phyloP scores from a whole-genome alignment of 1,140 invertebrate genomes.

The Periplaneta americana region DNA sequence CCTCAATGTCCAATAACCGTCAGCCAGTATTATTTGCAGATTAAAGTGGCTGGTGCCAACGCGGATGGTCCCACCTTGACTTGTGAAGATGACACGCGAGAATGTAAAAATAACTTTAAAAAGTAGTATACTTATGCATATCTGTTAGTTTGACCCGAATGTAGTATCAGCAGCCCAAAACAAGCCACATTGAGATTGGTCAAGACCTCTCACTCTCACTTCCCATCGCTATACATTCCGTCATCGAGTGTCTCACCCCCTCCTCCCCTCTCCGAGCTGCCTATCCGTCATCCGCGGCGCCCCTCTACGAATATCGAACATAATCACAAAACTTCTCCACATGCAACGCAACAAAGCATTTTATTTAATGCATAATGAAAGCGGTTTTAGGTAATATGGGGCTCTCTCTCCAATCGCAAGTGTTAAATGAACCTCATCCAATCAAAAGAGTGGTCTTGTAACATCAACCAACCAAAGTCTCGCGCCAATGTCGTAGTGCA shows the following conservation, averaged over 20 bases:
- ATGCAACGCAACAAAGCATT: neutral
- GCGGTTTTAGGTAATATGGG: neutral
- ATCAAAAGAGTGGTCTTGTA: neutral
- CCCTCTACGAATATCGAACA: neutral
- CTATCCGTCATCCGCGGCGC: too few relatives aligned
- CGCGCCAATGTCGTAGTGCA: neutral
- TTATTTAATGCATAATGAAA: neutral
- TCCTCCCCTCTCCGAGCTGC: too few relatives aligned
- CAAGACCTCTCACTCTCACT: neutral
- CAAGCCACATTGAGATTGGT: neutral
- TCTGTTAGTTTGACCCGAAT: neutral
- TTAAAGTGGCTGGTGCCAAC: too few relatives aligned
- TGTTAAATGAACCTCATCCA: neutral
- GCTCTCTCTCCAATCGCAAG: neutral
- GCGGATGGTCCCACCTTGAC: too few relatives aligned
- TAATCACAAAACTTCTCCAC: neutral
- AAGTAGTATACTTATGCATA: neutral
- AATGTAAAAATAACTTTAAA: neutral
- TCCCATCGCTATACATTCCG: neutral
- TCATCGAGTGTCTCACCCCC: neutral
- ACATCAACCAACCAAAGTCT: neutral
- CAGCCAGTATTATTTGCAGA: too few relatives aligned
- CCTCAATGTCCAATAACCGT: too few relatives aligned
- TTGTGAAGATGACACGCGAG: too few relatives aligned
- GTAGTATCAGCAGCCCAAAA: neutral